These are phyloP conservation scores for Bombus consobrinus DNA, from an alignment of 1,140 invertebrate genomes.

Conservation along the genomic window DNA sequence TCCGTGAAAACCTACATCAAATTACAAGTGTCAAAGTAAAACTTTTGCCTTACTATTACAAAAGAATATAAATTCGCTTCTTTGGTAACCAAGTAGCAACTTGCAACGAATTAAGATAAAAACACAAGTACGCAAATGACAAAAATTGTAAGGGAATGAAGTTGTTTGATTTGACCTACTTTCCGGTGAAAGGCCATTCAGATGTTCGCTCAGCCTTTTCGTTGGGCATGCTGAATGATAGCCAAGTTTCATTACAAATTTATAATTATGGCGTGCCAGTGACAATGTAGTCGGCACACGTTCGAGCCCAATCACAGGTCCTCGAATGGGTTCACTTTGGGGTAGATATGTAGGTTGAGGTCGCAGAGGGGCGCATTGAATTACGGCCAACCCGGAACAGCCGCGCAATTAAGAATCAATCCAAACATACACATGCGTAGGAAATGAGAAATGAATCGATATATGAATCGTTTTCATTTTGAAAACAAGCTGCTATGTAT, in stretches of 20 bases:
- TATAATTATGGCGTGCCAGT: constrained; percentile 29
- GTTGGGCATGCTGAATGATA: not conserved
- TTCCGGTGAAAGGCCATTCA: too few relatives aligned
- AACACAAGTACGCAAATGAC: not conserved
- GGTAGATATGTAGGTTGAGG: constrained; percentile 5
- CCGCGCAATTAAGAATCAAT: constrained; percentile 6
- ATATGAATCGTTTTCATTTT: not conserved
- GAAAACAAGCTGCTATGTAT: not conserved
- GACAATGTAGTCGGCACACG: not conserved
- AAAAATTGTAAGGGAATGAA: not conserved
- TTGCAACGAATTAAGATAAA: not conserved
- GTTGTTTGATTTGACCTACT: constrained; percentile 24
- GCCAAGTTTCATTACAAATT: constrained; percentile 46
- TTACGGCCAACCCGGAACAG: constrained; percentile 7
- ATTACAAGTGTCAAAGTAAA: not conserved
- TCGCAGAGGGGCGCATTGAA: not conserved
- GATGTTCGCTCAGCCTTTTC: not conserved
- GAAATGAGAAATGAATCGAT: not conserved
- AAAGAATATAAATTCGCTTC: not conserved
- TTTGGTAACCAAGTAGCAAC: not conserved
- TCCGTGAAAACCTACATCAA: not conserved
- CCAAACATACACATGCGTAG: not conserved
- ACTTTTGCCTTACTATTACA: not conserved
- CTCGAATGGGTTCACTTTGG: not conserved
- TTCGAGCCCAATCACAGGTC: not conserved